A percentile compares a stretch with the other conserved stretches of the same genome.
phyloP scores from a whole-genome alignment of 2,888 invertebrate species.

The Synanthedon formicaeformis region DNA sequence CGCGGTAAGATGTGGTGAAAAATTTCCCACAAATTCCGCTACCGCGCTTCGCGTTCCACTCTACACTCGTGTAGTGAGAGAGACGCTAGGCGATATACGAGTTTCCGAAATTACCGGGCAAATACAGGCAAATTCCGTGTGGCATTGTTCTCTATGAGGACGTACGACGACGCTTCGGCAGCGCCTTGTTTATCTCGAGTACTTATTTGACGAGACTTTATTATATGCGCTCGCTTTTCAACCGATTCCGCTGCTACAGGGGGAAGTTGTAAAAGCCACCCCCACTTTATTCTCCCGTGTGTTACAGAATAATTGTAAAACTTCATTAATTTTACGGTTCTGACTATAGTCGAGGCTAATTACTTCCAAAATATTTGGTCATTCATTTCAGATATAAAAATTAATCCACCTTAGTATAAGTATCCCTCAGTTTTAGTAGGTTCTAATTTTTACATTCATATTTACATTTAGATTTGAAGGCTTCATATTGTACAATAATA shows the following conservation, averaged over 20 bases:
- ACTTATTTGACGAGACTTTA: slow-evolving; percentile 40
- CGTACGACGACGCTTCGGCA: slow-evolving; percentile 6
- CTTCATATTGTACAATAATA: too few species aligned
- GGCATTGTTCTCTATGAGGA: slow-evolving; percentile 11
- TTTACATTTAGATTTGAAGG: too few species aligned
- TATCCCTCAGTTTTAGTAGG: too few species aligned
- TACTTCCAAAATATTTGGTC: background rate
- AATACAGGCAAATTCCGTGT: slow-evolving; percentile 24
- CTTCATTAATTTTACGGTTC: slow-evolving; percentile 17
- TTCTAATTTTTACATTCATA: too few species aligned
- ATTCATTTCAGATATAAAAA: too few species aligned
- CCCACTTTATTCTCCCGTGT: background rate
- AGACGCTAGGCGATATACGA: slow-evolving; percentile 4
- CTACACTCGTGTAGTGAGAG: slow-evolving; percentile 5
- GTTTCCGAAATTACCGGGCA: slow-evolving; percentile 32
- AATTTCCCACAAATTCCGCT: slow-evolving; percentile 1
- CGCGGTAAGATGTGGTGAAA: background rate
- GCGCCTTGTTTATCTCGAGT: slow-evolving; percentile 26
- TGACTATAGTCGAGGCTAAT: background rate
- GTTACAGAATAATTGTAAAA: slow-evolving; percentile 10
- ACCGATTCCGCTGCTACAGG: slow-evolving; percentile 1
- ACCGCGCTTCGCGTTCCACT: slow-evolving; percentile 1
- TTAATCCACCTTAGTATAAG: too few species aligned
- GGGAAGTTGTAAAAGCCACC: background rate
- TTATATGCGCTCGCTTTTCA: slow-evolving; percentile 37